These are phyloP conservation scores for Cydia fagiglandana DNA, from an alignment of 1,140 invertebrate genomes.

Conservation along the genomic window DNA sequence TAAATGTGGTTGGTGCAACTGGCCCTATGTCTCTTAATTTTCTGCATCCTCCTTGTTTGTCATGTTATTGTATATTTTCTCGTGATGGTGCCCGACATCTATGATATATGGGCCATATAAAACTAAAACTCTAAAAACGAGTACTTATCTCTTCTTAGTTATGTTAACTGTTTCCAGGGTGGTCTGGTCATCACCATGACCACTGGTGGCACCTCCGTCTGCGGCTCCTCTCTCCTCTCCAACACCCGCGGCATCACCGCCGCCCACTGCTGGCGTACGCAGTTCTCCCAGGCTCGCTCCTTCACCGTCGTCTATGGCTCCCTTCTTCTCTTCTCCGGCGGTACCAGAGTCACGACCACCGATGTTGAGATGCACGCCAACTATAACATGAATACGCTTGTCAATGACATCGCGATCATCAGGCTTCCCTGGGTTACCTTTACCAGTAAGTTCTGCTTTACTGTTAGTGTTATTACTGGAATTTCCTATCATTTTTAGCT, in stretches of 20 bases:
- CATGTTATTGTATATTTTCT: too few species aligned
- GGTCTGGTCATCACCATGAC: neutral
- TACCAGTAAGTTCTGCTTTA: slow-evolving; percentile 1
- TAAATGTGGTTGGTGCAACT: too few species aligned
- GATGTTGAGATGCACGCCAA: slow-evolving; percentile 32
- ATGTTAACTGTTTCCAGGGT: neutral
- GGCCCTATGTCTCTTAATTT: too few species aligned
- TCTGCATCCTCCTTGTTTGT: too few species aligned
- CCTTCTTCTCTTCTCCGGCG: slow-evolving; percentile 42
- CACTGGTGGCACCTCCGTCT: neutral
- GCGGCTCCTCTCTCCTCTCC: neutral
- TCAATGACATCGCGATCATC: slow-evolving; percentile 31
- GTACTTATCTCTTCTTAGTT: too few species aligned
- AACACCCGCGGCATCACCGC: neutral
- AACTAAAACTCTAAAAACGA: neutral
- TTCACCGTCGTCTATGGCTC: slow-evolving; percentile 45
- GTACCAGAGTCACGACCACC: slow-evolving; percentile 41
- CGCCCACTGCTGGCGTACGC: slow-evolving; percentile 11
- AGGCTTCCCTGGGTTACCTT: neutral
- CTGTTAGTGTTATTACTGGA: too few species aligned
- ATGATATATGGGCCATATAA: too few species aligned
- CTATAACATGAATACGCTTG: slow-evolving; percentile 21
- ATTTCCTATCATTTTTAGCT: too few species aligned
- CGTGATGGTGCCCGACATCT: too few species aligned
- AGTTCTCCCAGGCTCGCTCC: slow-evolving; percentile 32